Base-by-base conservation (phyloP, 1,140 invertebrate species). In the Pentalonia nigronervosa region DNA sequence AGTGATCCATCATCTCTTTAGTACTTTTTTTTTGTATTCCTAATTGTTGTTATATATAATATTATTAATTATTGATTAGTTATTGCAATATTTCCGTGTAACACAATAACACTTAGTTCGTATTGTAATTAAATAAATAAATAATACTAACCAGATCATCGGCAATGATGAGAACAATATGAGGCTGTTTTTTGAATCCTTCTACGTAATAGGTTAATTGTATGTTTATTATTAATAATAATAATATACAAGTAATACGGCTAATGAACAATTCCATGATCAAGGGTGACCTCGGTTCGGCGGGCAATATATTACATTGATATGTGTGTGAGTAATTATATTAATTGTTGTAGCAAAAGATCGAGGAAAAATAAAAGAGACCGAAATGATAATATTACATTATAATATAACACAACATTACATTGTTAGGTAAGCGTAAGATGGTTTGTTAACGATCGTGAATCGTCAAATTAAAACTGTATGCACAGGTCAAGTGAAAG, bases 151-250 rank as follows among this genome's bases (percentile, higher is more conserved):
- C 96, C 95, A 97, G 95, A 95, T 97, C 96, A 94, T 97, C 96
- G 20, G 96, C 96, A 83, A 97, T 94, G 93, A 97, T 96, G 56
- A 97, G 95, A 25, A 97, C 95, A 91, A 97, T 96, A 95, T 97
- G 95, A 7, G 96, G 96, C 94, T 94, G 90, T 3, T 93, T 87
- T 30, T 81, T 83, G 1, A 76, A 14, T 14, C 36, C 81, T 30
- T 17, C 7, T 84, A 2, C 36, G 34, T 45, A n/a, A 17, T 17
- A 3, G 30, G 23, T 89, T 50, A 76, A 0, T 6, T 76, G 60
- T 1, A 76, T 7, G 60, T 76, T 76, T 17, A 34, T 30, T 30
- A 76, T 76, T 76, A 76, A n/a, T n/a, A 76, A 17, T 1, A 76
- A 34, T 76, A n/a, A n/a, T n/a, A n/a, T n/a, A 20, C 60, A 14